Percentiles rank a stretch among this genome's conserved stretches.
Evolutionary conservation across 2,113 vertebrate species (phyloP).

Genomic region (Gymnarchus niloticus): DNA sequence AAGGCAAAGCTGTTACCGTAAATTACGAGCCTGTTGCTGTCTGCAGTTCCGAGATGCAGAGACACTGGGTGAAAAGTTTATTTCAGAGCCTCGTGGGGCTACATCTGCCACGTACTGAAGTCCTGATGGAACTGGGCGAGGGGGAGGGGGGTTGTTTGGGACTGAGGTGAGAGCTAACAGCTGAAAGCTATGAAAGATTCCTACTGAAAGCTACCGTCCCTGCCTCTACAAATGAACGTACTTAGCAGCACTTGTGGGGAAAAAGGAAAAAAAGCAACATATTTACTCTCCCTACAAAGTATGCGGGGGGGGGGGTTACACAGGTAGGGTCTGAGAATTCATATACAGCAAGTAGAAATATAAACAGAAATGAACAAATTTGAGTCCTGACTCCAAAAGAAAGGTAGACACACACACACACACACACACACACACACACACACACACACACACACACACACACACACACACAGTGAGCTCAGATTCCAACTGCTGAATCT

Average conservation of each 20-base stretch:
- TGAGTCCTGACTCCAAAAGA: neutral
- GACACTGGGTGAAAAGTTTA: neutral
- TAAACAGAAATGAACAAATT: neutral
- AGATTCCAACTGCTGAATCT: neutral
- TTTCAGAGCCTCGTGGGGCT: neutral
- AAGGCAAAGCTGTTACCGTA: neutral
- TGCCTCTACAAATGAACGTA: neutral
- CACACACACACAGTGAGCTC: neutral
- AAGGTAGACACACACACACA: neutral
- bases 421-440: neutral
- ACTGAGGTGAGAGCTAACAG: constrained; percentile 11
- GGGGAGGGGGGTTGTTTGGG: constrained; percentile 42
- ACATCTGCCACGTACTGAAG: constrained; percentile 37
- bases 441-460: neutral
- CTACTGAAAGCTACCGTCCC: constrained; percentile 23
- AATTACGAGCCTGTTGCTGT: neutral
- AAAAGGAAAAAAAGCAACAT: neutral
- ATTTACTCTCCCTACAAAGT: no score
- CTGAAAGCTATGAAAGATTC: constrained; percentile 29
- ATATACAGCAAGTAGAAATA: neutral
- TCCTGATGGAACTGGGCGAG: constrained; percentile 33
- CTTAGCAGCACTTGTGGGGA: neutral
- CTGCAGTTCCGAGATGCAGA: neutral
- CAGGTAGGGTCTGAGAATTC: neutral
- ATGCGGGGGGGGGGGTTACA: neutral